Evolutionary conservation across 2,888 invertebrate genomes (phyloP).

Genomic region (Drosophila peninsularis): DNA sequence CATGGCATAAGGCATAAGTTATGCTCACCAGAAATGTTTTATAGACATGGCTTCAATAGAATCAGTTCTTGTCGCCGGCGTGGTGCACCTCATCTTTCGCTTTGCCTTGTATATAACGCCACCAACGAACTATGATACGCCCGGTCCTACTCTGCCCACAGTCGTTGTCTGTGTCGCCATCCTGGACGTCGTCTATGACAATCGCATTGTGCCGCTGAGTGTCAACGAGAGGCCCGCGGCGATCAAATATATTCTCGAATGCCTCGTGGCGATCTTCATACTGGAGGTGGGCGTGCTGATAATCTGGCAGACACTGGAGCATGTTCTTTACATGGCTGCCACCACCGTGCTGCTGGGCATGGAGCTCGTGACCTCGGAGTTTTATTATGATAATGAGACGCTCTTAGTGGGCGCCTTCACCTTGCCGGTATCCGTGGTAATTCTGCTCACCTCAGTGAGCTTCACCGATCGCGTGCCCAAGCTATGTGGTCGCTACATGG

Average conservation of each 20-base stretch:
- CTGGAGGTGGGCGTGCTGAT: slow-evolving; percentile 28
- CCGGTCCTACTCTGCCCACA: slow-evolving; percentile 3
- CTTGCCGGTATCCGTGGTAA: slow-evolving; percentile 8
- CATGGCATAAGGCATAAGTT: neutral
- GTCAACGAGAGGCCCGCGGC: neutral
- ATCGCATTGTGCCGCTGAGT: slow-evolving; percentile 17
- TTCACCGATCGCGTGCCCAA: slow-evolving; percentile 13
- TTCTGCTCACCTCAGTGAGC: neutral
- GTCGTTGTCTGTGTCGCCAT: slow-evolving; percentile 22
- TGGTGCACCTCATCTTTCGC: slow-evolving; percentile 23
- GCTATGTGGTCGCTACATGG: neutral
- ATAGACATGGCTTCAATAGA: slow-evolving; percentile 21
- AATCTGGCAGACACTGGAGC: slow-evolving; percentile 31
- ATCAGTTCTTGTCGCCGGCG: slow-evolving; percentile 14
- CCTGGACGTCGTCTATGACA: slow-evolving; percentile 34
- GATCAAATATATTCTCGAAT: slow-evolving; percentile 20
- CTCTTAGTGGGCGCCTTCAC: slow-evolving; percentile 20
- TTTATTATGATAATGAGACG: slow-evolving; percentile 1
- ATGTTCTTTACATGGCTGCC: neutral
- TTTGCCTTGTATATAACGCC: slow-evolving; percentile 1
- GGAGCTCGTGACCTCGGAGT: neutral
- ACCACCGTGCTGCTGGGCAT: neutral
- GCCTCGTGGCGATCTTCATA: slow-evolving; percentile 19
- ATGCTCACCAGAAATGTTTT: neutral
- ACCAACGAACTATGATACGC: neutral